These are phyloP conservation scores for Triplophysa bombifrons DNA, from an alignment of 2,797 vertebrate genomes.

Conservation along the genomic window DNA sequence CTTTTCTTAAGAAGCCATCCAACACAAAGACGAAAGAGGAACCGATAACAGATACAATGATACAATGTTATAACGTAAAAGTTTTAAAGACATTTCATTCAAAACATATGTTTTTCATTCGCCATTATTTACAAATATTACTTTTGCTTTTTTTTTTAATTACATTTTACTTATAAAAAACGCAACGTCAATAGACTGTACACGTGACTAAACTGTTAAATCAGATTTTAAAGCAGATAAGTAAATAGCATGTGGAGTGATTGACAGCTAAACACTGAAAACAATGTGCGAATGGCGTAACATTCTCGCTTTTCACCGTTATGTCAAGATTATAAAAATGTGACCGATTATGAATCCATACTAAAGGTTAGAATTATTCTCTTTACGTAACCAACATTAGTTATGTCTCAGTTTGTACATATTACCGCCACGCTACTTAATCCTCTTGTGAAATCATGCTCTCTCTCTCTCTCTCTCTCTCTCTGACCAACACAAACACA, in stretches of 20 bases:
- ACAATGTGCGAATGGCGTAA: neutral
- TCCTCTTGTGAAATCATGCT: slow-evolving; percentile 78
- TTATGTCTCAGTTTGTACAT: slow-evolving; percentile 41
- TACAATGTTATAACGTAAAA: neutral
- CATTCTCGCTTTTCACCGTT: neutral
- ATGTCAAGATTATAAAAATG: neutral
- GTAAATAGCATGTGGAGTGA: neutral
- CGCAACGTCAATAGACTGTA: neutral
- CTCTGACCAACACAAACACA: slow-evolving; percentile 62
- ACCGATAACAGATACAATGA: too few species aligned
- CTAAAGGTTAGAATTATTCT: neutral
- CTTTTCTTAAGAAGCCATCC: slow-evolving; percentile 1
- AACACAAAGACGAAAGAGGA: neutral
- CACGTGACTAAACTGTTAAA: neutral
- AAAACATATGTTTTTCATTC: too few species aligned
- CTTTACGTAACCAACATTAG: neutral
- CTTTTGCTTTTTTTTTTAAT: neutral
- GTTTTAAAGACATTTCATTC: neutral
- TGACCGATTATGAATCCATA: neutral
- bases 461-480: slow-evolving; percentile 62
- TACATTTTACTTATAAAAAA: neutral
- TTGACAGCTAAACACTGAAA: slow-evolving; percentile 20
- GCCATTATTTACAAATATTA: neutral
- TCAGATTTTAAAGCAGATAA: neutral
- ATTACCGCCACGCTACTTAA: slow-evolving; percentile 71